Base-by-base conservation (phyloP, 2,888 invertebrate species). In the Pseudanteris insignis region DNA sequence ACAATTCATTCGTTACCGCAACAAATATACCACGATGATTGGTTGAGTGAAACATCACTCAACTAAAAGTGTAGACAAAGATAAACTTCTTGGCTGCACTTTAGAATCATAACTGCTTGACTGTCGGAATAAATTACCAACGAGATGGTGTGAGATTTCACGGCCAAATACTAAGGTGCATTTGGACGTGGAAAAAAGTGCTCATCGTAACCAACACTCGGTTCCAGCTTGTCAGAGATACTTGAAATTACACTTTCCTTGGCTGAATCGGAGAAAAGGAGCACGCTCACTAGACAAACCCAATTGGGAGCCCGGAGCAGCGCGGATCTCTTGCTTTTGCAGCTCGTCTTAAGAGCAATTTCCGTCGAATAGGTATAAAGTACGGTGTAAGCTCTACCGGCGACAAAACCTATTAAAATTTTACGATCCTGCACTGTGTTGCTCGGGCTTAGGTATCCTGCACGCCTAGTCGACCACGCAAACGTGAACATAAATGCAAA, bases 301-400 rank as follows among this genome's bases (percentile, higher is more conserved):
- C 59, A 59, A 59, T 59, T 59, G 54, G 53, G 53, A 38, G 43
- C 50, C 44, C 21, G 48, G 47, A 32, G 33, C 41, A 44, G 47
- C 54, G 33, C 30, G 36, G 51, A 54, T 54, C 54, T 41, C 54
- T 50, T 55, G 54, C 63, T 63, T 63, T 55, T 63, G 50, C 58
- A 59, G 63, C 63, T 63, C 59, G 63, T 63, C 63, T 63, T 63
- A 63, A 54, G 58, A 63, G 63, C 63, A 63, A 63, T 63, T 63
- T 63, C 63, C 63, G 50, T 50, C 63, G 63, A 63, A 63, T 59
- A 32, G 63, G 41, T 63, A 63, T 51, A 54, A 54, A 59, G 54
- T 46, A 58, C 46, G 54, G 50, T 38, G 58, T 54, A 63, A 59
- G 63, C 54, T 59, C 54, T 59, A 54, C 54, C 40, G 43, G 58